A percentile compares a stretch with the other conserved stretches of the same genome.
These are phyloP conservation scores for Microcaecilia unicolor DNA, from an alignment of 2,797 vertebrate species.

Conservation along the genomic window DNA sequence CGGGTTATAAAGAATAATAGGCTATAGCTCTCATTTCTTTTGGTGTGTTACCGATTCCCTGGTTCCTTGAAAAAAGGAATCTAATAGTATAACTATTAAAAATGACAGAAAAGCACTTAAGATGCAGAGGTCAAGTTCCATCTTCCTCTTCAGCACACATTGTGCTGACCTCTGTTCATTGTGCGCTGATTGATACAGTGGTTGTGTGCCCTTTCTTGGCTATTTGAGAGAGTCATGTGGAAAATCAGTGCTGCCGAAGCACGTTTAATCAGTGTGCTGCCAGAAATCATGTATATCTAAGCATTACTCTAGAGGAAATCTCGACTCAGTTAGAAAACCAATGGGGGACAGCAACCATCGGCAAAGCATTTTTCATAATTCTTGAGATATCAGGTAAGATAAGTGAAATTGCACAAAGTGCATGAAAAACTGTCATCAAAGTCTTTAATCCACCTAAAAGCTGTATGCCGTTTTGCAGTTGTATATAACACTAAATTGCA, in stretches of 20 bases:
- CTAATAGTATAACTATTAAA: not conserved
- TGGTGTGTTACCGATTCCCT: not conserved
- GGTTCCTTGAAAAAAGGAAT: not conserved
- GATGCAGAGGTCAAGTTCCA: slow-evolving; percentile 3
- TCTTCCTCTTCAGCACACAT: slow-evolving; percentile 7
- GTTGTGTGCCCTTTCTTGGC: slow-evolving; percentile 13
- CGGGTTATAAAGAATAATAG: not conserved
- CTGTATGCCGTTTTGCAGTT: too few species aligned
- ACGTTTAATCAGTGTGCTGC: slow-evolving; percentile 27
- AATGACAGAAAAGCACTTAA: slow-evolving; percentile 3
- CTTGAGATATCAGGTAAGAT: slow-evolving; percentile 34
- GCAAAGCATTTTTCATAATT: slow-evolving; percentile 24
- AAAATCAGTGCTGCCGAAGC: slow-evolving; percentile 40
- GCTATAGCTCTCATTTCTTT: not conserved
- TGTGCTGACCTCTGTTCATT: slow-evolving; percentile 6
- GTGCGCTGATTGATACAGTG: slow-evolving; percentile 24
- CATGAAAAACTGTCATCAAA: too few species aligned
- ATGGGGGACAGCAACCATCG: slow-evolving; percentile 2
- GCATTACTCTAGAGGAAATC: slow-evolving; percentile 13
- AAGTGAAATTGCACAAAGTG: too few species aligned
- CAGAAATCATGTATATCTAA: slow-evolving; percentile 28
- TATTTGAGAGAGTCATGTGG: slow-evolving; percentile 38
- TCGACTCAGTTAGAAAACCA: slow-evolving; percentile 28
- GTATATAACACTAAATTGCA: too few species aligned
- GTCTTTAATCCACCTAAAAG: too few species aligned